Base-by-base conservation (phyloP, 2,113 vertebrate species). In the Zingel zingel region DNA sequence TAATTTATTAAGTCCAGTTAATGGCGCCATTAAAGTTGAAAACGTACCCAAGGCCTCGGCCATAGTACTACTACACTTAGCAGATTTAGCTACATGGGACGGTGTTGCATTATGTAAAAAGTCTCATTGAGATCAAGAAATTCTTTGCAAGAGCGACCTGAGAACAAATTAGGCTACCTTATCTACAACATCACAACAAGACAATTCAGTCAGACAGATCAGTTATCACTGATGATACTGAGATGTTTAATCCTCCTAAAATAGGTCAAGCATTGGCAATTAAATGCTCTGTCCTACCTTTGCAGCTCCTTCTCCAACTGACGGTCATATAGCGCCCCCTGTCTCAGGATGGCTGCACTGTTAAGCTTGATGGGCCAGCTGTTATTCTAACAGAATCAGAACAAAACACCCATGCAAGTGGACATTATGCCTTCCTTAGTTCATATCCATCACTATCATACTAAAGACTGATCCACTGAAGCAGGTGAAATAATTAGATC, bases 301-400 rank as follows among this genome's bases (percentile, higher is more conserved):
- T 94, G 93, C 47, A 97, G 88, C 70, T 98, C 97, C 54, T 96
- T 89, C 88, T 98, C 96, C 89, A 94, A 87, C 89, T 95, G 94
- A 30, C 94, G 94, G 73, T 96, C 94, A 86, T 96, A 95, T 16
- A 97, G 91, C 39, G 95, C 96, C 56, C 92, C 94, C 85, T 97
- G 96, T 58, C 98, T 95, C 80, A 98, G 89, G 87, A 99, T 96
- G 75, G 97, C 94, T 0, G 98, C 94, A 0, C 95, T 92, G 86
- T 99, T 99, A 84, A 99, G 92, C 92, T 96, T 98, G 81, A 98
- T 93, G 0, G 96, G 95, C 81, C 90, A 51, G 11, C 74, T 95
- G 81, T 94, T 91, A 13, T 70, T 89, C 98, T 93, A 93, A 78
- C 61, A 70, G 43, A 48, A 75, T n/a, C 4, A 66, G 21, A 72